Conservation (phyloP, 2,888 invertebrate species). For the Sphecodes monilicornis region DNA sequence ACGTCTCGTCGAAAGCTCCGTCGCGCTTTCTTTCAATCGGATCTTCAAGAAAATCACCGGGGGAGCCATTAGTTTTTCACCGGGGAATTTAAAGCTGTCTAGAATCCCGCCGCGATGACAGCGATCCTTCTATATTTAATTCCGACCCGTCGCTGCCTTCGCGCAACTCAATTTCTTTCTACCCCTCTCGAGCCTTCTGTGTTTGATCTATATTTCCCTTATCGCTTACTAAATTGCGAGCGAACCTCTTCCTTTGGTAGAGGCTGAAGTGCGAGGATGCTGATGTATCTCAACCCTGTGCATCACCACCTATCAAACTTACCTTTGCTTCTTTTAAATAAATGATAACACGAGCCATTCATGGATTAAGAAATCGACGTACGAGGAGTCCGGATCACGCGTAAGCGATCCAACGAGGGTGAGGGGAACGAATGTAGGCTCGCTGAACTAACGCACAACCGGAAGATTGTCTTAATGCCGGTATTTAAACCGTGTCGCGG, state of each 20-base stretch:
- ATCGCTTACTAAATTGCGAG: neutral
- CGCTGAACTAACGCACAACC: constrained; percentile 29
- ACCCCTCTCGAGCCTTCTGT: neutral
- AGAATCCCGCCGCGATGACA: neutral
- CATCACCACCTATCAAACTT: too few relatives aligned
- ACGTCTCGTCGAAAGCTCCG: neutral
- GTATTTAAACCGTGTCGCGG: constrained; percentile 65
- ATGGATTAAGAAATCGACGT: neutral
- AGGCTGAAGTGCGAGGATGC: too few relatives aligned
- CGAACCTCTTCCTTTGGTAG: neutral
- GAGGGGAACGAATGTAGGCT: neutral
- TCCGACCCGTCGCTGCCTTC: neutral
- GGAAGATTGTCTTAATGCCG: constrained; percentile 59
- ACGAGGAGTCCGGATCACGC: neutral
- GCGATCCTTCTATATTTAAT: constrained; percentile 7
- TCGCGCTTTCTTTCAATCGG: neutral
- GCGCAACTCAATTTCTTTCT: neutral
- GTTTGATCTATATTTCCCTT: neutral
- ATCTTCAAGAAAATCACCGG: neutral
- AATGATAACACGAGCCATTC: neutral
- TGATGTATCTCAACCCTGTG: too few relatives aligned
- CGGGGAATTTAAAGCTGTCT: neutral
- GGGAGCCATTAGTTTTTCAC: neutral
- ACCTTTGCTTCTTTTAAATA: neutral
- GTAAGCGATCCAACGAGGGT: neutral